Conservation (phyloP, 2,888 invertebrate species). For the Acleris sparsana region DNA sequence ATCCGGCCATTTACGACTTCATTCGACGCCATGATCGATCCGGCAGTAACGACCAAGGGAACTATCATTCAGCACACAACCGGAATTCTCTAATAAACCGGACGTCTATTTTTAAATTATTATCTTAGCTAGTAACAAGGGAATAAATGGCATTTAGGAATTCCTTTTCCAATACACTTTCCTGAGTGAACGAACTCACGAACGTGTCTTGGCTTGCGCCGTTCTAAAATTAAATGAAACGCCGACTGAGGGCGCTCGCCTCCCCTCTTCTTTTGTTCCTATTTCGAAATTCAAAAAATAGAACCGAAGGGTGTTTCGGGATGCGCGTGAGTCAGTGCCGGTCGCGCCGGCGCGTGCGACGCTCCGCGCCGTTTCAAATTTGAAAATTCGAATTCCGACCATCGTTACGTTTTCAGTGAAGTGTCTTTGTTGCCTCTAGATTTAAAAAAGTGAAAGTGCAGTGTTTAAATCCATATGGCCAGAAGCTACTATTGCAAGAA, state of each 20-base stretch:
- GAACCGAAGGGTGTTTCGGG: constrained; percentile 74
- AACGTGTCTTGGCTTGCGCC: constrained; percentile 66
- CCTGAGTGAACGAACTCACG: constrained; percentile 77
- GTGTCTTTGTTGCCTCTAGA: constrained; percentile 37
- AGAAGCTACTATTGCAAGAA: too few species aligned
- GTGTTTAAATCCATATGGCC: constrained; percentile 12
- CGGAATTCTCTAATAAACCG: constrained; percentile 64
- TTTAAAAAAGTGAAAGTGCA: constrained; percentile 24
- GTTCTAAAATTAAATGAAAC: constrained; percentile 66
- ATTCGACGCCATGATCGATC: constrained; percentile 46
- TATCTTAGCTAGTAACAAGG: constrained; percentile 54
- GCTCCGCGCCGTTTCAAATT: constrained; percentile 44
- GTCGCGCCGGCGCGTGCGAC: constrained; percentile 76
- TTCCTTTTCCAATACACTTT: constrained; percentile 56
- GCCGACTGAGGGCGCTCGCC: constrained; percentile 73
- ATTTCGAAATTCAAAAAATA: constrained; percentile 79
- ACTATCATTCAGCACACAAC: constrained; percentile 64
- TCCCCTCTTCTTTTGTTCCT: constrained; percentile 82
- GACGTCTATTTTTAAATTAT: constrained; percentile 69
- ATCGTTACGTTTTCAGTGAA: constrained; percentile 39
- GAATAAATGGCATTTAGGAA: constrained; percentile 57
- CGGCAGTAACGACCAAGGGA: constrained; percentile 73
- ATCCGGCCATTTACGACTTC: constrained; percentile 50
- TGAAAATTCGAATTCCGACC: constrained; percentile 47
- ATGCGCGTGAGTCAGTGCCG: constrained; percentile 79